Conservation (phyloP, 2,888 invertebrate species). For the Tricholauxania praeusta region DNA sequence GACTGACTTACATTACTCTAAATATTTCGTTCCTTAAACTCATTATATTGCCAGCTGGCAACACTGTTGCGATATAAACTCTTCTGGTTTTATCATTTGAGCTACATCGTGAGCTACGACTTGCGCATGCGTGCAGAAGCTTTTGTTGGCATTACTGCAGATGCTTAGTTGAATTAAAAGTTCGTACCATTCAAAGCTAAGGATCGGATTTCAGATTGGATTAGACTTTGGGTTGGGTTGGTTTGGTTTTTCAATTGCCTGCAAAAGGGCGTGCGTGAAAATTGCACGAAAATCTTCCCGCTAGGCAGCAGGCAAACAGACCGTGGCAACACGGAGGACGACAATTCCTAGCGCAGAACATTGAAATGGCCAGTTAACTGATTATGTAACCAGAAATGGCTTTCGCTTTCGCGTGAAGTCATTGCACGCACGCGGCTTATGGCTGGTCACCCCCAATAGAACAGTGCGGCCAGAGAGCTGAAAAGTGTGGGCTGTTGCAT, state of each 20-base stretch:
- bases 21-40: no score
- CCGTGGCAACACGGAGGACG: constrained; percentile 28
- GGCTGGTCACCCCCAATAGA: constrained; percentile 9
- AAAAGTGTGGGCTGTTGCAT: constrained; percentile 25
- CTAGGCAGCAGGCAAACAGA: constrained; percentile 2
- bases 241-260: constrained; percentile 43
- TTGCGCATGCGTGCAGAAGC: constrained; percentile 30
- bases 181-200: not conserved
- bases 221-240: constrained; percentile 31
- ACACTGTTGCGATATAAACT: not conserved
- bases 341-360: not conserved
- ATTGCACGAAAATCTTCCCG: constrained; percentile 52
- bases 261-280: constrained; percentile 61
- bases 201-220: not conserved
- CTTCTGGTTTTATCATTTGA: constrained; percentile 4
- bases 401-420: constrained; percentile 35
- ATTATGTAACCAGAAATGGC: constrained; percentile 54
- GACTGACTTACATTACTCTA: no score
- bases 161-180: not conserved
- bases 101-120: constrained; percentile 1
- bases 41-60: no score
- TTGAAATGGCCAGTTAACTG: constrained; percentile 50
- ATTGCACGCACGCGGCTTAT: constrained; percentile 11
- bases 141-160: not conserved
- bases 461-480: not conserved